phyloP scores from a whole-genome alignment of 2,888 invertebrate genomes.

The Scaptomyza flava region DNA sequence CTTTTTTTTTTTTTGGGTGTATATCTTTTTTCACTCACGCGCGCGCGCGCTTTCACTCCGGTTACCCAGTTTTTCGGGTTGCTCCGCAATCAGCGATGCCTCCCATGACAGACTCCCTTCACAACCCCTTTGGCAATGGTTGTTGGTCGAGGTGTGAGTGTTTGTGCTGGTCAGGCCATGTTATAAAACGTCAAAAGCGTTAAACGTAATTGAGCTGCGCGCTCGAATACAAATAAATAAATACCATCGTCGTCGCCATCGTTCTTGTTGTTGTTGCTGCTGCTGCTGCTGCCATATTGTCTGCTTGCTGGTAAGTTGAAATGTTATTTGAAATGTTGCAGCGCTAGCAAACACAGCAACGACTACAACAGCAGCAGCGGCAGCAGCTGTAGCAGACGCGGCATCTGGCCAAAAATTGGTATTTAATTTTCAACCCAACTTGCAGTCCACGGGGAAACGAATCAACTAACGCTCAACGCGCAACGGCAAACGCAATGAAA shows the following conservation, averaged over 20 bases:
- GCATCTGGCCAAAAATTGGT: conserved; percentile 70
- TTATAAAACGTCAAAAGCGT: conserved; percentile 80
- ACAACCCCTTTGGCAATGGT: neutral
- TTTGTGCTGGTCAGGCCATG: conserved; percentile 51
- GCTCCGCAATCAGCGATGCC: conserved; percentile 38
- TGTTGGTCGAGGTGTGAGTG: conserved; percentile 18
- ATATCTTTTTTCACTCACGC: conserved; percentile 15
- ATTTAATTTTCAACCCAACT: conserved; percentile 77
- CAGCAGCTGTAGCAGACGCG: conserved; percentile 22
- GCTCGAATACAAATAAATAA: conserved; percentile 78
- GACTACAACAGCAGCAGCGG: conserved; percentile 26
- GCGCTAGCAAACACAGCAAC: conserved; percentile 31
- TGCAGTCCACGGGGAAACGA: conserved; percentile 64
- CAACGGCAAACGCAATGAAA: conserved; percentile 29
- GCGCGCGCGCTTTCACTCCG: conserved; percentile 1
- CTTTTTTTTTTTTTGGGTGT: conserved; percentile 7
- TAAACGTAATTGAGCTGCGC: conserved; percentile 80
- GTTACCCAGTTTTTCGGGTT: conserved; percentile 28
- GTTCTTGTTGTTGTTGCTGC: conserved; percentile 5
- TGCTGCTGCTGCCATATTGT: conserved; percentile 54
- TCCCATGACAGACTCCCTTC: neutral
- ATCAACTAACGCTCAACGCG: conserved; percentile 29
- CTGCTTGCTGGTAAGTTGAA: conserved; percentile 68
- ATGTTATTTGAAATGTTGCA: conserved; percentile 79
- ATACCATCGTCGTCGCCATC: conserved; percentile 55